Evolutionary conservation across 2,888 invertebrate species (phyloP), one percentile per base, ranked within the genome.

Genomic region (Lordiphosa andalusiaca): DNA sequence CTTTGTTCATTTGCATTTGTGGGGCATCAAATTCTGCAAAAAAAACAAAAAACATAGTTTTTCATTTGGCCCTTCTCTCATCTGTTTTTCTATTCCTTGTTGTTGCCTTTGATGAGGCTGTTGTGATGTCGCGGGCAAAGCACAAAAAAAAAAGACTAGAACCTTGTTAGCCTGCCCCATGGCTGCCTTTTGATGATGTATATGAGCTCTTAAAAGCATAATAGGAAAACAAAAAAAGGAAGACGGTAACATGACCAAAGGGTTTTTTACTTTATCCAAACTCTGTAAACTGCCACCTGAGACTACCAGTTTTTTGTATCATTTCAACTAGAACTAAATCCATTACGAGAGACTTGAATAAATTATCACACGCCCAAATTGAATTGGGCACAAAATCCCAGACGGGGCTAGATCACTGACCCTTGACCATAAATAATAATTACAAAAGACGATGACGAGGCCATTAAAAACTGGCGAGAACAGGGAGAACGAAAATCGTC

Each of bases 371-470:
- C 73, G 68, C 58, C 54, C 68, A 61, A 68, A 68, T 68, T 66
- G 52, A 70, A 70, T 70, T 67, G 64, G 12, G 56, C 37, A 12
- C 47, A 53, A 56, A 66, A 66, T 13, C 33, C n/a, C 19, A 47
- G 36, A 47, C 61, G 25, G 21, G 57, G 50, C 56, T 42, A 65
- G 64, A 73, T 73, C 73, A 73, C 39, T 73, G 73, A 73, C 73
- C 73, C 73, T 61, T 73, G 71, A 73, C 73, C 70, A 70, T 73
- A 70, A 70, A 73, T 73, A 73, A 73, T 73, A 70, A 73, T 73
- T 73, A 71, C 60, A 46, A 57, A 54, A 3, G 10, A 30, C 30
- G 30, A 30, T 30, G 30, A 30, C 30, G 30, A 10, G 9, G 10
- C 30, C 30, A 30, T 30, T 3, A 30, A 30, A 30, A 30, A 9